Evolutionary conservation across 2,113 vertebrate species (phyloP), one percentile per base, ranked within the genome.

Genomic region (Garra rufa): DNA sequence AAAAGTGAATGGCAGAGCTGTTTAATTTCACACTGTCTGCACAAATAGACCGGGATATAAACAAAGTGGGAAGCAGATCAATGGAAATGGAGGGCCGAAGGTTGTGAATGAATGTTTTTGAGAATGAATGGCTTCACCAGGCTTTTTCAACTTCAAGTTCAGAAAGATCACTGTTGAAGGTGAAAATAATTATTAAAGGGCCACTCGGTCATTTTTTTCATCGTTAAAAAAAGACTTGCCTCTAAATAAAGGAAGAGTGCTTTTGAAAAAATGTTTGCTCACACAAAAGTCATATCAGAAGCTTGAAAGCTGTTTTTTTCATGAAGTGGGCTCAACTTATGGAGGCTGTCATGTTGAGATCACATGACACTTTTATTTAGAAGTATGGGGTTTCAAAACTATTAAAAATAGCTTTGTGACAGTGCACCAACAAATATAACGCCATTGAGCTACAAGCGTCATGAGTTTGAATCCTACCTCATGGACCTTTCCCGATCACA

Each of bases 1-100:
- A 65, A 81, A 69, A 9, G 3, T 70, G 44, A 15, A 38, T 0
- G 6, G 50, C 43, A 52, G 61, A 81, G 63, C 81, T 77, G 84
- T 83, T 88, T 81, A 75, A 85, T 88, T 83, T 85, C 87, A 88
- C 84, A 88, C 76, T 80, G 69, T 59, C 81, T 83, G 81, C 81
- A 88, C 84, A 83, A 83, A 76, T 48, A 81, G 81, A 85, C 26
- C 63, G 9, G 61, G 63, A 38, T 69, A 50, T 34, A 83, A 85
- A 52, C 59, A 86, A 69, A 10, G 67, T 17, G 19, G 77, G 81
- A 76, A 75, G 67, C 43, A 55, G 85, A 86, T 86, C 87, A 81
- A 86, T 88, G 80, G 52, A 81, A 86, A 70, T 81, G 52, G 57
- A 76, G 21, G 70, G 65, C 75, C 15, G 48, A 52, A 38, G 83